A percentile compares a stretch with the other conserved stretches of the same genome.
Conservation (phyloP, 2,888 invertebrate species). For the Notocelia uddmanniana region DNA sequence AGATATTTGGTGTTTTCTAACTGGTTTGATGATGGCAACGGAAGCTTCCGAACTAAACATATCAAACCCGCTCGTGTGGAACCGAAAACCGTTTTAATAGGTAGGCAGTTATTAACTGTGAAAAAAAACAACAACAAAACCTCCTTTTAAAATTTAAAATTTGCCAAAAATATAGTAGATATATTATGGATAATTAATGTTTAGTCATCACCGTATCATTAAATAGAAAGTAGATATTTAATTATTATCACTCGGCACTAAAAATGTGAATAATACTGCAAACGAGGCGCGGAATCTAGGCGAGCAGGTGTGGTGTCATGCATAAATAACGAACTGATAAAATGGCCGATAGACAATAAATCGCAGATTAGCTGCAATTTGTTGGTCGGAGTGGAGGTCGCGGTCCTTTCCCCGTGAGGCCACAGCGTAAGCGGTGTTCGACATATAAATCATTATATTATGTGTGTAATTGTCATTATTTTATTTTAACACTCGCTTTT, state of each 20-base stretch:
- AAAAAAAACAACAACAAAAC: neutral
- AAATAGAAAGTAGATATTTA: conserved; percentile 24
- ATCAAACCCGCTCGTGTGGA: neutral
- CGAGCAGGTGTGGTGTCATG: conserved; percentile 25
- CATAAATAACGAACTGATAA: conserved; percentile 30
- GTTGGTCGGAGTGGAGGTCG: conserved; percentile 39
- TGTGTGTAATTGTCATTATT: too few relatives aligned
- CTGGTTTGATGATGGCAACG: neutral
- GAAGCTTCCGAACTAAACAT: neutral
- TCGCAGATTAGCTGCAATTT: conserved; percentile 42
- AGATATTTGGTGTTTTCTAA: neutral
- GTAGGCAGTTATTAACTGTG: too few relatives aligned
- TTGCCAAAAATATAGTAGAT: neutral
- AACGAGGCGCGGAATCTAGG: conserved; percentile 16
- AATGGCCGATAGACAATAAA: conserved; percentile 35
- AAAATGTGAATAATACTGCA: conserved; percentile 24
- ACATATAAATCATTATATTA: too few relatives aligned
- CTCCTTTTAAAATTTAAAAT: neutral
- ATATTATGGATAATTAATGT: conserved; percentile 3
- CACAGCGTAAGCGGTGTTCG: conserved; percentile 6
- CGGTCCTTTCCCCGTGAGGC: conserved; percentile 41
- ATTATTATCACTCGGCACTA: conserved; percentile 6
- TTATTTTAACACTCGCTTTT: too few relatives aligned
- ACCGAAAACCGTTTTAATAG: too few relatives aligned
- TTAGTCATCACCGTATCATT: neutral